Base-by-base conservation (phyloP, 2,888 invertebrate species). In the Drosophila prolongata region DNA sequence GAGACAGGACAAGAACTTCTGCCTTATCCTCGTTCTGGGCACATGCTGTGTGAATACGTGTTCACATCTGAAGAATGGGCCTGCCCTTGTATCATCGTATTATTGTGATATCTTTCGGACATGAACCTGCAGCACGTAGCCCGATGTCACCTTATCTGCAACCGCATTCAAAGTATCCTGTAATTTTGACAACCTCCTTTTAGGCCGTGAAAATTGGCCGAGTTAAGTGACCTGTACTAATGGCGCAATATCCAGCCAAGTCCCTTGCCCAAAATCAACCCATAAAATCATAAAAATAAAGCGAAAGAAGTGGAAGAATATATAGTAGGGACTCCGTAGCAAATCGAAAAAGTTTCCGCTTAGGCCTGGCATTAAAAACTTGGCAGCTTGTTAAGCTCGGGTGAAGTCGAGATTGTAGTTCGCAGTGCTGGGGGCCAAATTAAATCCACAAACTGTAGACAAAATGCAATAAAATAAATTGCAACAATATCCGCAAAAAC, bases 401-500 rank as follows among this genome's bases (percentile, higher is more conserved):
- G 65, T 44, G 65, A 73, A 71, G 70, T 52, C 70, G 76, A 74
- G 80, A 65, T 72, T 59, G 74, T 62, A 60, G 61, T 55, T 54
- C 40, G 44, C 61, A 52, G 64, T 54, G 64, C 66, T 54, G 61
- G 59, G 66, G 75, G 84, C 85, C 78, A 81, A 86, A 86, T 89
- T 79, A 84, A 86, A 89, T 84, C 75, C 78, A 57, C 73, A 75
- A 75, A 79, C 79, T 79, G 76, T 70, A 80, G 70, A 68, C 77
- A 66, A 85, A 88, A 89, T 79, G 80, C 87, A 87, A 87, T 87
- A 86, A 90, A 89, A 89, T 86, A 89, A 89, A 90, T 90, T 87
- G 85, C 84, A 84, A 77, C 86, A 86, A 89, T 80, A 86, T 89
- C 69, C 75, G 75, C 72, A 66, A 73, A 60, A 71, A 75, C 55